Percentiles rank a stretch among this genome's conserved stretches.
Evolutionary conservation across 2,113 vertebrate species (phyloP).

Genomic region (Nematolebias whitei): DNA sequence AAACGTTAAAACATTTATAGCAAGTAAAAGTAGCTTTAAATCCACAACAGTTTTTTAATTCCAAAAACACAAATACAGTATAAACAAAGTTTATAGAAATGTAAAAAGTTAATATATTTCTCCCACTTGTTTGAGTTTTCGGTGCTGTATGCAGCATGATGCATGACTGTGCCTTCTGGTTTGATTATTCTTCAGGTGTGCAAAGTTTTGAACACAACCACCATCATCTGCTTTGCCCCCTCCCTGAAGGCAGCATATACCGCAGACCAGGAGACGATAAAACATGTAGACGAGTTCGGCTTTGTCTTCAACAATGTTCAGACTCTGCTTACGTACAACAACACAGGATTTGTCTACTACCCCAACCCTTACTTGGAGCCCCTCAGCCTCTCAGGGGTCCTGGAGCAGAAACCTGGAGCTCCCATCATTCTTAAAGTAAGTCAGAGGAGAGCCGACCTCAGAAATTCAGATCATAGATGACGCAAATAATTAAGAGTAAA

Average conservation of each 20-base stretch:
- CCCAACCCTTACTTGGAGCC: conserved; percentile 95
- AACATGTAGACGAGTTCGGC: conserved; percentile 93
- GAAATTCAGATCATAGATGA: background rate
- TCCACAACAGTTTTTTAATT: too few species aligned
- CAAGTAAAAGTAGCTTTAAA: too few species aligned
- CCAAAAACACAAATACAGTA: too few species aligned
- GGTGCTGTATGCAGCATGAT: too few species aligned
- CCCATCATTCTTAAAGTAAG: conserved; percentile 96
- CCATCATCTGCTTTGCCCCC: conserved; percentile 90
- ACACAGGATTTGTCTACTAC: conserved; percentile 95
- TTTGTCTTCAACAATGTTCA: conserved; percentile 99
- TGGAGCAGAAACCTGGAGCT: conserved; percentile 96
- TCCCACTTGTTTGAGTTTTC: too few species aligned
- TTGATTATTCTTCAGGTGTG: conserved; percentile 84
- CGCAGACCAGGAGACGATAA: conserved; percentile 84
- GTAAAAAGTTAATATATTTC: too few species aligned
- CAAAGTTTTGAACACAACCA: conserved; percentile 89
- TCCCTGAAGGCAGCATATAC: conserved; percentile 85
- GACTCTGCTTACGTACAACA: conserved; percentile 91
- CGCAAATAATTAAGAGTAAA: background rate
- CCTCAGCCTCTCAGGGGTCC: conserved; percentile 87
- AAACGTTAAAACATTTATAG: too few species aligned
- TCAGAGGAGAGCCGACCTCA: background rate
- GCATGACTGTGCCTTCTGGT: too few species aligned
- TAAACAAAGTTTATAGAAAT: too few species aligned